A percentile compares a stretch with the other conserved stretches of the same genome.
Conservation (phyloP, 1,140 invertebrate species). For the Lasioglossum albipes region DNA sequence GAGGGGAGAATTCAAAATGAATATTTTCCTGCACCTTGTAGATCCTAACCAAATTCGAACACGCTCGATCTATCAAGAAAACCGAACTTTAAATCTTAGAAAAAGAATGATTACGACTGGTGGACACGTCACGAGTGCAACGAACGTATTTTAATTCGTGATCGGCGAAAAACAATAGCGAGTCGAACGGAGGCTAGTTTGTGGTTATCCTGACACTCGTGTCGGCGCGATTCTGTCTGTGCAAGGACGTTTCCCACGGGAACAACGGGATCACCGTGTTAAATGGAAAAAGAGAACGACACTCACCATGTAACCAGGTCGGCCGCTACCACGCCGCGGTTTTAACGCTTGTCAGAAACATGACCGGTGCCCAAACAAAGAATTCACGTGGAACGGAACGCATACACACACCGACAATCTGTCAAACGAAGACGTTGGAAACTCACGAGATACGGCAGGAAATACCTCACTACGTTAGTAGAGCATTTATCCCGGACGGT, state of each 20-base stretch:
- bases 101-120: too few species aligned
- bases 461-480: constrained; percentile 61
- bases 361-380: constrained; percentile 67
- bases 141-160: neutral
- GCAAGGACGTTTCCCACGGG: neutral
- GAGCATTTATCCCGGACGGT: constrained; percentile 32
- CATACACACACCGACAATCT: constrained; percentile 66
- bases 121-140: too few species aligned
- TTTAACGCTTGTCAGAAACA: constrained; percentile 58
- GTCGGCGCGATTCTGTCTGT: constrained; percentile 23
- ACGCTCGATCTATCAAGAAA: too few species aligned
- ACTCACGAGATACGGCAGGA: constrained; percentile 65
- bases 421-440: constrained; percentile 68
- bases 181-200: constrained; percentile 21
- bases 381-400: constrained; percentile 68
- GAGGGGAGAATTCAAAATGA: too few species aligned
- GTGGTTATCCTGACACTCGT: constrained; percentile 46
- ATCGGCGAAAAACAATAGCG: constrained; percentile 1
- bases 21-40: too few species aligned
- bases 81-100: too few species aligned
- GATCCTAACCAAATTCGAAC: too few species aligned
- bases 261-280: neutral
- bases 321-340: constrained; percentile 49
- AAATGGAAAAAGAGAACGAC: neutral
- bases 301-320: constrained; percentile 58